A percentile compares a stretch with the other conserved stretches of the same genome.
phyloP scores from a whole-genome alignment of 2,113 vertebrate species.

The Panurus biarmicus region DNA sequence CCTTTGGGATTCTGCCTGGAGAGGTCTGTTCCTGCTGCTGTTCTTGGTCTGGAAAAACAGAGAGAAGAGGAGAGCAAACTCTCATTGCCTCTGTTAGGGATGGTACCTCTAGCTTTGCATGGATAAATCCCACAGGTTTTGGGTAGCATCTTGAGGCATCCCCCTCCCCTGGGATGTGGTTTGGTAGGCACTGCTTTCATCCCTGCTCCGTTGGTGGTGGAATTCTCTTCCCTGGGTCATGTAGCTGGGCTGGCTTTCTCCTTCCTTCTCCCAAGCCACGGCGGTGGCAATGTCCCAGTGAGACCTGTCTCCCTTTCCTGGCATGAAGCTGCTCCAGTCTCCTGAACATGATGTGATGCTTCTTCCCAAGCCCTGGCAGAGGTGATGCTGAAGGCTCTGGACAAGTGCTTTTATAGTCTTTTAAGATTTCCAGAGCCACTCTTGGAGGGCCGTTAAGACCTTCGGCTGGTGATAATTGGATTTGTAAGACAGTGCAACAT shows the following conservation, averaged over 20 bases:
- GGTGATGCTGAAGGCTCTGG: not conserved
- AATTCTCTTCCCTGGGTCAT: fast-evolving
- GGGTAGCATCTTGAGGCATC: not conserved
- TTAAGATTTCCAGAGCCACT: slow-evolving; percentile 65
- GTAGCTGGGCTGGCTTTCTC: not conserved
- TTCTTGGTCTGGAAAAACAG: not conserved
- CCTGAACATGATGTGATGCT: not conserved
- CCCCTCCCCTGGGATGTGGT: not conserved
- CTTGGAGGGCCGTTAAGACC: slow-evolving; percentile 69
- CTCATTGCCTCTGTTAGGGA: fast-evolving
- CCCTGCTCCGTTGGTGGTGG: fast-evolving
- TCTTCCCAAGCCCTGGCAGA: not conserved
- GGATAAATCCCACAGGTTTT: not conserved
- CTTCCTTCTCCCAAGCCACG: not conserved
- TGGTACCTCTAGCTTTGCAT: not conserved
- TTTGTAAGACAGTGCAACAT: slow-evolving; percentile 78
- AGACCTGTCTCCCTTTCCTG: not conserved
- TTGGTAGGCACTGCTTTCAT: not conserved
- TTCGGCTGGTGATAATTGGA: slow-evolving; percentile 76
- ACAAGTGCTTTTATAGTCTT: slow-evolving; percentile 48
- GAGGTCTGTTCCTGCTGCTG: not conserved
- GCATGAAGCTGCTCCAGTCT: not conserved
- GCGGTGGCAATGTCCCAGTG: not conserved
- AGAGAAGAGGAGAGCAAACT: not conserved
- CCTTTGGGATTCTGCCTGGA: not conserved